Evolutionary conservation across 35 echinoderm and acorn worm genomes (phyloP).

Genomic region (Ophioderma brevispina): DNA sequence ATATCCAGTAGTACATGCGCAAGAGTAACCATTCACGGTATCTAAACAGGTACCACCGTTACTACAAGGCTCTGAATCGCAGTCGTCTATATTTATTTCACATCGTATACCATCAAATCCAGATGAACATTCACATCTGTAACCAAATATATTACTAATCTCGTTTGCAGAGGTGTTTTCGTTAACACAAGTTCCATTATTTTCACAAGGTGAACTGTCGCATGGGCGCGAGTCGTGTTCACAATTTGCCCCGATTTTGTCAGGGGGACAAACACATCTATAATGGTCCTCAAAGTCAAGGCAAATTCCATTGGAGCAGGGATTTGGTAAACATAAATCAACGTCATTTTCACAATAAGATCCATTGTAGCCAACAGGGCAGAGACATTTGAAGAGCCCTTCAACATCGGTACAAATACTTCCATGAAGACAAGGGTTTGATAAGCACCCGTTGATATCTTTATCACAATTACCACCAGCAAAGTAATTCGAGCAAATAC

Average conservation of each 20-base stretch:
- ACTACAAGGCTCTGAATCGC: not conserved
- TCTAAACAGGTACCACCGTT: not conserved
- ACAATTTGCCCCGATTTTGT: not conserved
- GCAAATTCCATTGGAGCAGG: conserved; percentile 11
- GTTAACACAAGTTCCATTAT: conserved; percentile 6
- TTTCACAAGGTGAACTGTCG: not conserved
- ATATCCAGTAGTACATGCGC: not conserved
- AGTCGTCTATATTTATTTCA: not conserved
- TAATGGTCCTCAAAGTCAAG: not conserved
- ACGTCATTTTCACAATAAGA: conserved; percentile 1
- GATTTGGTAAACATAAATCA: not conserved
- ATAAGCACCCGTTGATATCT: not conserved
- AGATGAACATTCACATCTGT: not conserved
- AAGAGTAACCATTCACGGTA: not conserved
- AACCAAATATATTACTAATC: not conserved
- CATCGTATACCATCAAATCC: conserved; percentile 12
- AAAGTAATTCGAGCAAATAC: too few relatives aligned
- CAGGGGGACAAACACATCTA: not conserved
- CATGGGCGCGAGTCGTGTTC: conserved; percentile 1
- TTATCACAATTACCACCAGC: not conserved
- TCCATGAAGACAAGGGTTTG: not conserved
- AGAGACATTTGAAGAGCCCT: conserved; percentile 6
- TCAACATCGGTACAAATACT: not conserved
- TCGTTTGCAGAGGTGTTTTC: not conserved
- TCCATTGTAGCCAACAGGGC: conserved; percentile 14